A percentile compares a stretch with the other conserved stretches of the same genome.
Evolutionary conservation across 2,113 vertebrate species (phyloP).

Genomic region (Glaucidium brasilianum): DNA sequence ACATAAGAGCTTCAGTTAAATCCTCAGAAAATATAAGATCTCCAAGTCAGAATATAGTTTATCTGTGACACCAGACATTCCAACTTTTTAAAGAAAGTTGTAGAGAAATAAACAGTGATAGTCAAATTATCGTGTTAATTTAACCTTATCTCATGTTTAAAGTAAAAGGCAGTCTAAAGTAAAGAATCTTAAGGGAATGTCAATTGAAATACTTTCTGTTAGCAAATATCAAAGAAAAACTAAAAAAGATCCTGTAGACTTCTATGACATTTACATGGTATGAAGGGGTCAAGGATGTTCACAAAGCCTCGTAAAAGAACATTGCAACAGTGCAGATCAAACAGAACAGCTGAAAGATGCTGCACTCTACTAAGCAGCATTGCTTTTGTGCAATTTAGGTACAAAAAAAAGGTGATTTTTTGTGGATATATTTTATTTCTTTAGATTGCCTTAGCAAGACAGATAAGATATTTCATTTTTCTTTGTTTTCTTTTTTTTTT

Average conservation of each 20-base stretch:
- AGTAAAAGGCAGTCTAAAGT: not conserved
- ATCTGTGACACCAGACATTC: not conserved
- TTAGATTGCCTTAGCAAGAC: not conserved
- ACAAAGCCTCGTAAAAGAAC: not conserved
- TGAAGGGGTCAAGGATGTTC: not conserved
- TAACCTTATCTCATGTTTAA: not conserved
- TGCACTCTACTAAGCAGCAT: not conserved
- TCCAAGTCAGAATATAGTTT: not conserved
- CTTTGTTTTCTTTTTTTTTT: not conserved
- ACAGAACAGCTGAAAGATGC: not conserved
- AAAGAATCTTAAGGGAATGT: not conserved
- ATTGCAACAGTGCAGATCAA: not conserved
- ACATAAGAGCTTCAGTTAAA: not conserved
- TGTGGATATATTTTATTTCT: not conserved
- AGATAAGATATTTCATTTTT: not conserved
- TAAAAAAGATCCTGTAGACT: not conserved
- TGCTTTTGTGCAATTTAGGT: not conserved
- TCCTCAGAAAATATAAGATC: not conserved
- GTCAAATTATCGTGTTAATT: not conserved
- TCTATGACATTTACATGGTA: not conserved
- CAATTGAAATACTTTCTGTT: not conserved
- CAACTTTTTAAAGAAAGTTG: not conserved
- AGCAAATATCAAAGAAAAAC: not conserved
- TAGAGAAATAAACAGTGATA: not conserved
- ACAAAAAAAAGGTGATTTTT: not conserved